Base-by-base conservation (phyloP, 2,888 invertebrate genomes). In the Odontocerum albicorne region DNA sequence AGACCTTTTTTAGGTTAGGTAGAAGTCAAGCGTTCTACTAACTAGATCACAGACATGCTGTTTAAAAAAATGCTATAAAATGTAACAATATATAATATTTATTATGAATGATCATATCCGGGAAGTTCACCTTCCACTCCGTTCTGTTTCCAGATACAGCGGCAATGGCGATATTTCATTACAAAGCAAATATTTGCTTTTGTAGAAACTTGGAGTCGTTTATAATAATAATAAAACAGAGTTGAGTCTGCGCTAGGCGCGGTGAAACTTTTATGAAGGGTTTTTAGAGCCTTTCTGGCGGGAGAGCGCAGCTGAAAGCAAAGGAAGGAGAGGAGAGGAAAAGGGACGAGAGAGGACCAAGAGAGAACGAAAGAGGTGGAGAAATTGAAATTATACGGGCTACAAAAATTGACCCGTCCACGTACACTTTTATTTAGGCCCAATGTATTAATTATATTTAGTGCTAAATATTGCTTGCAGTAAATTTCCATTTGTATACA, bases 161-260 rank as follows among this genome's bases (percentile, higher is more conserved):
- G 4, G 17, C 13, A 40, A 21, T 20, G 54, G 47, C 56, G 53
- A 54, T 60, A 60, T 60, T 54, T 60, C 55, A 53, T 60, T 60
- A 54, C 55, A 57, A 54, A 49, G 56, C 59, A 60, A 60, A 60
- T 60, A 60, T 60, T 60, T 60, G 56, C 54, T 60, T 57, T 45
- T 50, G 49, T 51, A 55, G 49, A 60, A 58, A 60, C 56, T 55
- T 60, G 49, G 53, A 59, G 56, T 59, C 59, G 59, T 59, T 59
- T 60, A 57, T 60, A 53, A 49, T 59, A 59, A 56, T 60, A 57
- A 56, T 51, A 58, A 54, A 44, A 58, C 27, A 27, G 27, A 10
- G 27, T 10, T 7, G 10, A 27, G 27, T 27, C 27, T 4, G 27
- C 10, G 27, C 10, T 27, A 10, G 15, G 32, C 15, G 42, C 43